These are phyloP conservation scores for Gallinago nigripennis DNA, from an alignment of 2,797 vertebrate genomes.

Conservation along the genomic window DNA sequence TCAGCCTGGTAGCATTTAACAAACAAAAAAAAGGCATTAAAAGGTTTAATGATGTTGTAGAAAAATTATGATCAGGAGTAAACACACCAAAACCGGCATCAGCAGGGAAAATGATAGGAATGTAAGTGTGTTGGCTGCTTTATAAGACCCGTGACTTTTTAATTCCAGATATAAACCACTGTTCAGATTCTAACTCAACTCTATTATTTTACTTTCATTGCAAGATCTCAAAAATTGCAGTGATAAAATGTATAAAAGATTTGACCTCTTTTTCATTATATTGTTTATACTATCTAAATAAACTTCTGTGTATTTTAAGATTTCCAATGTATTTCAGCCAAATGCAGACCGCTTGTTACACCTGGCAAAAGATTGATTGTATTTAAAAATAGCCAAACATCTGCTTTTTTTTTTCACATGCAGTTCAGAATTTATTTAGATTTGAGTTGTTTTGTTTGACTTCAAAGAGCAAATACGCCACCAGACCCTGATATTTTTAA, in stretches of 20 bases:
- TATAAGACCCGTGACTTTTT: background rate
- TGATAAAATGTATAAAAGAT: background rate
- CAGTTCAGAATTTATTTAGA: background rate
- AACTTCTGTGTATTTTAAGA: background rate
- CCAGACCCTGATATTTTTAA: background rate
- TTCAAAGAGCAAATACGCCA: background rate
- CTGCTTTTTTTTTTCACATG: background rate
- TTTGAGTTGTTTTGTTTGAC: slow-evolving; percentile 11
- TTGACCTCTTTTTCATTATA: background rate
- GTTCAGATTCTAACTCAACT: background rate
- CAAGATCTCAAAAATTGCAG: background rate
- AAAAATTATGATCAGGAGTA: background rate
- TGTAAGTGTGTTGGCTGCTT: background rate
- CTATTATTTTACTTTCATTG: background rate
- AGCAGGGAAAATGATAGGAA: background rate
- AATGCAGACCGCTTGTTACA: background rate
- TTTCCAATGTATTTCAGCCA: background rate
- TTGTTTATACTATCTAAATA: background rate
- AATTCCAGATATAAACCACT: background rate
- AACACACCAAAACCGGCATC: background rate
- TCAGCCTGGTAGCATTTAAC: background rate
- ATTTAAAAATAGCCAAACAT: slow-evolving; percentile 31
- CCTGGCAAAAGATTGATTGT: background rate
- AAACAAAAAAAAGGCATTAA: background rate
- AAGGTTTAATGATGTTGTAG: background rate